Base-by-base conservation (phyloP, 2,113 vertebrate genomes). In the Ceyx melanurus region DNA sequence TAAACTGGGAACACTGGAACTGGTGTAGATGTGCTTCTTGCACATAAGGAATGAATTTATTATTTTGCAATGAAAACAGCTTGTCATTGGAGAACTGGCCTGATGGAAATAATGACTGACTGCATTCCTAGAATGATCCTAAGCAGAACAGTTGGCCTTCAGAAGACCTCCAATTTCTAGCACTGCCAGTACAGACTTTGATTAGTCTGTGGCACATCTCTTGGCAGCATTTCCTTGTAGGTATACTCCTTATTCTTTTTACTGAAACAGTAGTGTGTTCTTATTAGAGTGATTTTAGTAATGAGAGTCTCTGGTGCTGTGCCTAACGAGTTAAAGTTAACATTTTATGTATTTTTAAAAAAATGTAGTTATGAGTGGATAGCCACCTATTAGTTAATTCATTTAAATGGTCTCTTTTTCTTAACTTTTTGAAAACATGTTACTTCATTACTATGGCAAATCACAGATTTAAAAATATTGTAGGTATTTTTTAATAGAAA, bases 41-140 rank as follows among this genome's bases (percentile, higher is more conserved):
- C 81, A 67, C 94, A 93, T 92, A 91, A 92, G 95, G 94, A 94
- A 33, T 77, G 85, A 21, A 86, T 96, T 93, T 92, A 42, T 89
- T 87, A 79, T 93, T 93, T 95, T 94, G 91, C 56, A 86, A 88
- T 86, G 84, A 77, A 90, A 92, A 62, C 33, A 90, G 43, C 33
- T 23, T 82, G 31, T 89, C 21, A 82, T 43, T 95, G 87, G 86
- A 95, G 87, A 94, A 54, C 56, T 64, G 74, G 92, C 74, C 67
- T 82, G 84, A 73, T 93, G 91, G 89, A 93, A 91, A 93, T 67
- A 77, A 82, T 93, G 90, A 95, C 54, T 0, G 0, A 9, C 43
- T 89, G 29, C 81, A 54, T 94, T 96, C 87, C 75, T 91, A 56
- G 67, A 91, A 89, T 79, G 93, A 94, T 51, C 75, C 54, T 86